phyloP scores from a whole-genome alignment of 2,888 invertebrate species.

The Rhogogaster chlorosoma region DNA sequence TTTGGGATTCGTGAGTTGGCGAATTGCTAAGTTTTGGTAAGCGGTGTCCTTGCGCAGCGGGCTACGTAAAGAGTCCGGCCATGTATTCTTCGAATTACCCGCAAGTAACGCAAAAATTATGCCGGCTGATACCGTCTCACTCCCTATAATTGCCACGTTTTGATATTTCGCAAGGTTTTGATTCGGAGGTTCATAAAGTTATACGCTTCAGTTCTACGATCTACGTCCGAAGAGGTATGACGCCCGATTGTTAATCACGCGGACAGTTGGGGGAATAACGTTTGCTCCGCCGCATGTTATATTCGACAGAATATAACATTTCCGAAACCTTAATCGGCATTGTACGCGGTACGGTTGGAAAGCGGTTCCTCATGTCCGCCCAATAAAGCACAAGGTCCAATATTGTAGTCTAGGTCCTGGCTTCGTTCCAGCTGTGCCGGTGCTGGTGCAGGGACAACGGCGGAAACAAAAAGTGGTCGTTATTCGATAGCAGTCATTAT shows the following conservation, averaged over 20 bases:
- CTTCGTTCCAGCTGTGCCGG: slow-evolving; percentile 62
- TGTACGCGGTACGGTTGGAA: not conserved
- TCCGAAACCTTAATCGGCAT: slow-evolving; percentile 31
- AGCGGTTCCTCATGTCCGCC: slow-evolving; percentile 36
- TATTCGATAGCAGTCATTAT: slow-evolving; percentile 62
- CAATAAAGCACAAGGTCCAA: slow-evolving; percentile 41
- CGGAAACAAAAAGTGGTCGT: slow-evolving; percentile 62
- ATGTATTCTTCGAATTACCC: not conserved
- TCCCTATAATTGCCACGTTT: not conserved
- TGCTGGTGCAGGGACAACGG: slow-evolving; percentile 59
- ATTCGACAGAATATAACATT: not conserved
- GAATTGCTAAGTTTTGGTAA: slow-evolving; percentile 39
- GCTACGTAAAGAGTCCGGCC: not conserved
- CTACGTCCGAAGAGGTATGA: not conserved
- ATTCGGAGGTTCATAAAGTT: not conserved
- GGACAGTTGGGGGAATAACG: not conserved
- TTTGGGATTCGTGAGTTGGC: slow-evolving; percentile 57
- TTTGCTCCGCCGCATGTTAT: not conserved
- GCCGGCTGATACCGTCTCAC: not conserved
- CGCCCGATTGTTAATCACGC: not conserved
- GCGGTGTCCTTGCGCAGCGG: not conserved
- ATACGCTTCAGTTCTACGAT: not conserved
- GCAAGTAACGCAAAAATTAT: slow-evolving; percentile 5
- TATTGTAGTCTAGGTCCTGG: slow-evolving; percentile 56
- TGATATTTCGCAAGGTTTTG: not conserved